Base-by-base conservation (phyloP, 2,888 invertebrate genomes). In the Folsomia candida region DNA sequence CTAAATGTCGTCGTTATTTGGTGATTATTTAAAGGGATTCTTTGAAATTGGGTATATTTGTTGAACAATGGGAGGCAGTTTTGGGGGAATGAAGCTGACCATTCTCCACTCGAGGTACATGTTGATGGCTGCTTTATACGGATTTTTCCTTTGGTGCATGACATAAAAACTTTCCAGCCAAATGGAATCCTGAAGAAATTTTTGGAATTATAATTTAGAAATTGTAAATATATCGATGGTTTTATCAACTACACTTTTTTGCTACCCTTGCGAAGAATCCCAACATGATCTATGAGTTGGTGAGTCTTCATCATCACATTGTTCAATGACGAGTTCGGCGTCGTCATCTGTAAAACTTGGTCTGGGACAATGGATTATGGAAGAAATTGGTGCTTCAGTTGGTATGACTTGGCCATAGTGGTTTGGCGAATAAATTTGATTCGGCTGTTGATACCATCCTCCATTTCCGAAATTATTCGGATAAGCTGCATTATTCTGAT, bases 81-180 rank as follows among this genome's bases (percentile, higher is more conserved):
- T 2, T 25, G n/a, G 1, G 37, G 25, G 22, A 65, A 57, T 57
- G 6, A 18, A 14, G 65, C 27, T 3, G 24, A 11, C 65, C 65
- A 65, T 18, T 65, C 27, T 65, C 65, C 65, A 27, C 24, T 2
- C 22, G 3, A 11, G n/a, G 65, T 26, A 54, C 65, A 65, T 26
- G 65, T 65, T 2, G 65, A 65, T 2, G 65, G 65, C 20, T 64
- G 24, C 51, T 64, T 28, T 11, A 64, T 6, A 20, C 22, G 24
- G 24, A 47, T 25, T 2, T 14, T 47, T 3, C 28, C 20, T 26
- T 65, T 24, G 14, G 22, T 51, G n/a, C 65, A 65, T 26, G 11
- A n/a, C 65, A 65, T 65, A 3, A 26, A 6, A 25, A 51, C 65
- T 26, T 51, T 65, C 65, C 65, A 65, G 4, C 65, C 65, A 3